Percentiles rank a stretch among this genome's conserved stretches.
Conservation (phyloP, 2,113 vertebrate species). For the Elgaria multicarinata region DNA sequence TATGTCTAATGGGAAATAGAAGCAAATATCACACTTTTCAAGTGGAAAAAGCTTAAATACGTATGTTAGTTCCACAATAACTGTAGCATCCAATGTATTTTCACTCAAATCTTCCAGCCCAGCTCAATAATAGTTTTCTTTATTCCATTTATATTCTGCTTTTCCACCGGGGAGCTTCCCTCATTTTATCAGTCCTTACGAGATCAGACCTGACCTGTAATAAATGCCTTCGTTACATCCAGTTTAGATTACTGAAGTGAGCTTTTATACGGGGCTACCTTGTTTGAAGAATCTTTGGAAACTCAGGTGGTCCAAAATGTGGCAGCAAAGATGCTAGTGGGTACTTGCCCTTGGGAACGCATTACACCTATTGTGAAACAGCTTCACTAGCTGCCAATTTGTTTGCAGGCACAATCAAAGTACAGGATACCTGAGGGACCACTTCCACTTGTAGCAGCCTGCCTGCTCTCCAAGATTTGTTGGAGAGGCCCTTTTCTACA, state of each 20-base stretch:
- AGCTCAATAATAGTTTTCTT: not conserved
- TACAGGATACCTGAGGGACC: not conserved
- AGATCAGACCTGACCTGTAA: not conserved
- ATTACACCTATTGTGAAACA: not conserved
- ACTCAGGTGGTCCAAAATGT: not conserved
- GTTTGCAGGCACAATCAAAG: not conserved
- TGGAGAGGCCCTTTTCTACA: not conserved
- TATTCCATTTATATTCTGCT: not conserved
- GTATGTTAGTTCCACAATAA: not conserved
- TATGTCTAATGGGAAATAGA: not conserved
- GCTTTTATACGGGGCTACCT: not conserved
- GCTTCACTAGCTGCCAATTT: not conserved
- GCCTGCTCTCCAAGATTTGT: not conserved
- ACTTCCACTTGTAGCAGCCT: not conserved
- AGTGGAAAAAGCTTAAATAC: not conserved
- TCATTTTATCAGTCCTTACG: not conserved
- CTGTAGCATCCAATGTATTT: not conserved
- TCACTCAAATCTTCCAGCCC: not conserved
- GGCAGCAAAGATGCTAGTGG: not conserved
- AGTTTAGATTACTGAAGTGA: not conserved
- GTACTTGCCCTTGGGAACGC: not conserved
- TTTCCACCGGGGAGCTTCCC: not conserved
- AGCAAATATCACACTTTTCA: not conserved
- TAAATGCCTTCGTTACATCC: not conserved
- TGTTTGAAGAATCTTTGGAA: not conserved